phyloP scores from a whole-genome alignment of 2,888 invertebrate genomes.

The Ophion slaviceki region DNA sequence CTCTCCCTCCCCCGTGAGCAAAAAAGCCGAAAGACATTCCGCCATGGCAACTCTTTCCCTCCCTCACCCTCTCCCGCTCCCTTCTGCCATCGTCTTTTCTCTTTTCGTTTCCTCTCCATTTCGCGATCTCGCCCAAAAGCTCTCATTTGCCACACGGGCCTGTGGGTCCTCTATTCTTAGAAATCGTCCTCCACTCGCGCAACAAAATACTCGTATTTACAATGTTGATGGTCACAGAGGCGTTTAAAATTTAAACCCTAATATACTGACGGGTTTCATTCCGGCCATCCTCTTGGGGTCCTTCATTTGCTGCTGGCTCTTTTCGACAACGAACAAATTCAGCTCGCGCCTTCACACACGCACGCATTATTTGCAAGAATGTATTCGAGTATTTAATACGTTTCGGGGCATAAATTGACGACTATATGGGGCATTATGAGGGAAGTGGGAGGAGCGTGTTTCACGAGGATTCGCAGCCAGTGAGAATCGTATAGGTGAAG shows the following conservation, averaged over 20 bases:
- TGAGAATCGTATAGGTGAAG: conserved; percentile 17
- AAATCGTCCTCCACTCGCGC: conserved; percentile 70
- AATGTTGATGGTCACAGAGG: conserved; percentile 78
- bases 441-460: conserved; percentile 68
- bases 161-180: conserved; percentile 77
- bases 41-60: background rate
- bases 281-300: conserved; percentile 42
- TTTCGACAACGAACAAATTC: conserved; percentile 59
- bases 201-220: conserved; percentile 78
- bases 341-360: conserved; percentile 50
- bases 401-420: conserved; percentile 82
- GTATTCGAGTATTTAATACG: conserved; percentile 80
- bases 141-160: conserved; percentile 58
- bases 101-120: conserved; percentile 21
- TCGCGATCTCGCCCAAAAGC: conserved; percentile 47
- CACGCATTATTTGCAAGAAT: conserved; percentile 65
- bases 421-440: conserved; percentile 82
- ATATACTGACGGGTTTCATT: conserved; percentile 73
- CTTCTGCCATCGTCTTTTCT: conserved; percentile 18
- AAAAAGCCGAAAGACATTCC: conserved; percentile 34
- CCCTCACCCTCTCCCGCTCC: background rate
- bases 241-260: conserved; percentile 80
- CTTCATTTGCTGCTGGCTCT: conserved; percentile 52
- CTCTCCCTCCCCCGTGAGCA: conserved; percentile 16
- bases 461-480: conserved; percentile 48